These are phyloP conservation scores for Buphagus erythrorhynchus DNA, from an alignment of 2,797 vertebrate genomes.

Conservation along the genomic window DNA sequence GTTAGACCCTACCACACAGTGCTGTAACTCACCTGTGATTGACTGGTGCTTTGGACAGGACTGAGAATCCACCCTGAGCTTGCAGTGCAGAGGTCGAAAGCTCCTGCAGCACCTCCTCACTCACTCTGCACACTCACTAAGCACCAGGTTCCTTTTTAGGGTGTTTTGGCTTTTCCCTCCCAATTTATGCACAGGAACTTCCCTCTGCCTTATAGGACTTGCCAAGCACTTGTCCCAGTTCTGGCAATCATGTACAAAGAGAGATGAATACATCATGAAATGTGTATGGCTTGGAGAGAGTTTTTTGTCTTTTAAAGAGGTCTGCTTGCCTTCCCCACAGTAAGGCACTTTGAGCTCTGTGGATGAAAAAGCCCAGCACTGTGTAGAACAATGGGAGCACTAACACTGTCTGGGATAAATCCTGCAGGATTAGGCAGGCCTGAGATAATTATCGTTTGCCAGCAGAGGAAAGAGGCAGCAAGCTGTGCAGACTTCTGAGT, in stretches of 20 bases:
- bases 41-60: not conserved
- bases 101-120: not conserved
- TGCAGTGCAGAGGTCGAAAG: rapidly evolving
- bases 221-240: not conserved
- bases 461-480: constrained; percentile 14
- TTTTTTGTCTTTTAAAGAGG: not conserved
- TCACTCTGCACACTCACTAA: not conserved
- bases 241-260: not conserved
- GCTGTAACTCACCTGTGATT: not conserved
- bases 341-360: not conserved
- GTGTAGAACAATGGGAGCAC: constrained; percentile 14
- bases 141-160: not conserved
- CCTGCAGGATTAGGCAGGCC: not conserved
- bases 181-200: not conserved
- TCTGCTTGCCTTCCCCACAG: not conserved
- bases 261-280: not conserved
- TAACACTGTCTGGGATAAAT: not conserved
- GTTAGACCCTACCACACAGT: not conserved
- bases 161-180: not conserved
- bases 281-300: not conserved
- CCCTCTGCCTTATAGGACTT: not conserved
- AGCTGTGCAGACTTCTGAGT: not conserved
- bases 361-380: not conserved
- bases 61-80: not conserved
- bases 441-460: constrained; percentile 22